Conservation (phyloP, 2,888 invertebrate species). For the Ariolimax columbianus region DNA sequence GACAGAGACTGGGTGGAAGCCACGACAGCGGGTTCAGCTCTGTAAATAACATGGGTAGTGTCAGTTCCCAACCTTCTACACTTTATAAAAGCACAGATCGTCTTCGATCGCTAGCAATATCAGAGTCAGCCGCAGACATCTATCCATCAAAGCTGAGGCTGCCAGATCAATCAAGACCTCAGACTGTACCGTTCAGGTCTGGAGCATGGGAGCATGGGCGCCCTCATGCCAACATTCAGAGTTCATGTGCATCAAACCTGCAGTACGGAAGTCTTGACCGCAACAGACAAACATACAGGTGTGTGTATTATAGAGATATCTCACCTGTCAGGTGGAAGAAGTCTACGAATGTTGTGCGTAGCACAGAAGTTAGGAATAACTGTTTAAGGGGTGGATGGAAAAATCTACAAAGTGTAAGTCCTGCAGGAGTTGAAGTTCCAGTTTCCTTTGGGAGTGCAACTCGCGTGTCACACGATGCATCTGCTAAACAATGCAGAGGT, state of each 20-base stretch:
- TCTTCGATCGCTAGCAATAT: conserved; percentile 62
- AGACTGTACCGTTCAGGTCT: neutral
- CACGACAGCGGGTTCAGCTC: conserved; percentile 67
- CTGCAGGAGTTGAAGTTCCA: neutral
- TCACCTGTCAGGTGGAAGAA: conserved; percentile 24
- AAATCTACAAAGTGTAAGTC: neutral
- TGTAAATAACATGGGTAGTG: conserved; percentile 75
- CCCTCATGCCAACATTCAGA: neutral
- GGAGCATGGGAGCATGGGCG: conserved; percentile 27
- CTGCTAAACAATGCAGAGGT: neutral
- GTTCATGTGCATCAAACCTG: neutral
- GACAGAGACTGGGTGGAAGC: conserved; percentile 69
- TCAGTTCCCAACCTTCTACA: conserved; percentile 77
- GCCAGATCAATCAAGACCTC: neutral
- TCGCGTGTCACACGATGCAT: neutral
- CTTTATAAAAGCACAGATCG: conserved; percentile 75
- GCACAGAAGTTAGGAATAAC: conserved; percentile 17
- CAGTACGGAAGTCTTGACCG: conserved; percentile 68
- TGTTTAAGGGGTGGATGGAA: neutral
- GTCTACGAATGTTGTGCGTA: neutral
- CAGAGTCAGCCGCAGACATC: conserved; percentile 39
- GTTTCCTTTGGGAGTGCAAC: neutral
- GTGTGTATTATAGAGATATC: conserved; percentile 38
- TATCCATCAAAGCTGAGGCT: neutral
- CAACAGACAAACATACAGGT: conserved; percentile 51